phyloP scores from a whole-genome alignment of 1,140 invertebrate genomes.

The Drosophila athabasca region DNA sequence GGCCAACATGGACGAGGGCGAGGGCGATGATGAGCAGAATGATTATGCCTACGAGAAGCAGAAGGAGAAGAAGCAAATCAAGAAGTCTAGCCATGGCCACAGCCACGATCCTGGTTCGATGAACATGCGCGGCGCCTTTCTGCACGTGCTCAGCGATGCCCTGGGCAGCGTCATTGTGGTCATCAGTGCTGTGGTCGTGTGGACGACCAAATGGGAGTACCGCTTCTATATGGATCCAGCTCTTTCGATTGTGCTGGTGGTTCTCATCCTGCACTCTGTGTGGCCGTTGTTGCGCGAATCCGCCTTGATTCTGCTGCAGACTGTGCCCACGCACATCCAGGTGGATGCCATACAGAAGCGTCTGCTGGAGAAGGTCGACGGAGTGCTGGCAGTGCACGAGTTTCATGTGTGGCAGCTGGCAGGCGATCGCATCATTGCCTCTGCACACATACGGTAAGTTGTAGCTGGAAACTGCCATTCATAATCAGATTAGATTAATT shows the following conservation, averaged over 20 bases:
- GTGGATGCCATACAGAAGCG: constrained; percentile 94
- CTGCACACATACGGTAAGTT: constrained; percentile 93
- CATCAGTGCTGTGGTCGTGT: constrained; percentile 95
- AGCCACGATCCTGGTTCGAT: constrained; percentile 90
- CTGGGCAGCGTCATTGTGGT: constrained; percentile 98
- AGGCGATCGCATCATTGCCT: constrained; percentile 95
- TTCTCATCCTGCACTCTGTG: constrained; percentile 92
- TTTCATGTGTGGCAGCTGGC: constrained; percentile 98
- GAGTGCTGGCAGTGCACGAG: constrained; percentile 95
- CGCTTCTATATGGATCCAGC: constrained; percentile 96
- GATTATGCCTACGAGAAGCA: constrained; percentile 79
- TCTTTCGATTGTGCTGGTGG: constrained; percentile 92
- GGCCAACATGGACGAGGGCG: constrained; percentile 90
- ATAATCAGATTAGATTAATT: not conserved
- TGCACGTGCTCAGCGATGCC: constrained; percentile 98
- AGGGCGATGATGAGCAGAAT: constrained; percentile 90
- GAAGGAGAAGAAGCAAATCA: constrained; percentile 73
- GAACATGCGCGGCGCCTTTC: constrained; percentile 99
- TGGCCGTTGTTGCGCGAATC: constrained; percentile 95
- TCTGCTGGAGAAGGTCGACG: constrained; percentile 93
- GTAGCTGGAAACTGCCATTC: not conserved
- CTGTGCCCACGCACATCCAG: constrained; percentile 96
- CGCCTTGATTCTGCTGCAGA: constrained; percentile 94
- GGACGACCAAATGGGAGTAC: constrained; percentile 93
- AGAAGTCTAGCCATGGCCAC: constrained; percentile 85